Conservation (phyloP, 1,140 invertebrate species). For the Drosophila jambulina region DNA sequence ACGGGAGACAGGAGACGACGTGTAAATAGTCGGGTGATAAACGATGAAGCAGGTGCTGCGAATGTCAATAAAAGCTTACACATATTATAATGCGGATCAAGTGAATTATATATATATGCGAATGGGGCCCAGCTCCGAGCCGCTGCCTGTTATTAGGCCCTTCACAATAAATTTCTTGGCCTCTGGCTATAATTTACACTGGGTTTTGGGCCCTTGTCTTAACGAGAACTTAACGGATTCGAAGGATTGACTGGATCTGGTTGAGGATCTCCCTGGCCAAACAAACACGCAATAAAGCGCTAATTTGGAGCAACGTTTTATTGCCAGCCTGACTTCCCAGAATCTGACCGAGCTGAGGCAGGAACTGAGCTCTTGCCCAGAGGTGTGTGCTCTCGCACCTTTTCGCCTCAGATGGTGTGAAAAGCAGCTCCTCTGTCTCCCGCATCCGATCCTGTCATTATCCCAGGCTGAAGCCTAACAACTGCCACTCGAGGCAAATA, state of each 20-base stretch:
- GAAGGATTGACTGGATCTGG: neutral
- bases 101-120: conserved; percentile 35
- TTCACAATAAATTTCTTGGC: conserved; percentile 39
- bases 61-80: conserved; percentile 75
- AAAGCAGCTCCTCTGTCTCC: conserved; percentile 39
- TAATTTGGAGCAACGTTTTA: conserved; percentile 79
- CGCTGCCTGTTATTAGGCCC: conserved; percentile 26
- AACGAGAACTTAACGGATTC: conserved; percentile 71
- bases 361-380: conserved; percentile 11
- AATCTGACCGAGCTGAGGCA: conserved; percentile 50
- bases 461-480: conserved; percentile 36
- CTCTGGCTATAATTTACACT: conserved; percentile 36
- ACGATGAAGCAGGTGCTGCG: conserved; percentile 32
- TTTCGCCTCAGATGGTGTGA: conserved; percentile 64
- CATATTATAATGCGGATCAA: conserved; percentile 49
- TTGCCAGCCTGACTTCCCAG: conserved; percentile 61
- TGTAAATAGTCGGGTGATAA: conserved; percentile 81
- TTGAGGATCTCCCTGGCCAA: conserved; percentile 35
- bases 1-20: conserved; percentile 13
- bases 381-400: conserved; percentile 76
- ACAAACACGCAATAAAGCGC: conserved; percentile 81
- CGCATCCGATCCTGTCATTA: conserved; percentile 68
- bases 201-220: conserved; percentile 28
- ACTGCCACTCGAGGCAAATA: conserved; percentile 78
- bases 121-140: conserved; percentile 5